Conservation (phyloP, 2,113 vertebrate species). For the Epinephelus fuscoguttatus region DNA sequence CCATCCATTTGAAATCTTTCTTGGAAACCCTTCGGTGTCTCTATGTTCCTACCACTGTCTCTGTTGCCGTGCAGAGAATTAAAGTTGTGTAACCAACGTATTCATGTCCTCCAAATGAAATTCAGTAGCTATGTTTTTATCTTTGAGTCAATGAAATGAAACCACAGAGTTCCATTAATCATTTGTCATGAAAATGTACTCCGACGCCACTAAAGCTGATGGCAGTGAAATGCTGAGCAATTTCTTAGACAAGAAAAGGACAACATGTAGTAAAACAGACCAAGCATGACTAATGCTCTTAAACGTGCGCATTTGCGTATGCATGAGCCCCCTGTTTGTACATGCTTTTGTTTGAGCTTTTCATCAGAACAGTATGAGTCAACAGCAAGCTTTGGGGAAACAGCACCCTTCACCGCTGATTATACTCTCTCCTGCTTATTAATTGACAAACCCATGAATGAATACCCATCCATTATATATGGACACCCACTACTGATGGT, state of each 20-base stretch:
- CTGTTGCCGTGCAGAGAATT: background rate
- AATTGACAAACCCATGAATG: constrained; percentile 70
- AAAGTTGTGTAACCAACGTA: background rate
- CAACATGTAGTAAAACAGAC: background rate
- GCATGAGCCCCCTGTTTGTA: background rate
- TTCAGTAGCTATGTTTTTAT: background rate
- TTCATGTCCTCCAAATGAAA: background rate
- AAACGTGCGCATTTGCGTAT: background rate
- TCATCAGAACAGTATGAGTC: constrained; percentile 54
- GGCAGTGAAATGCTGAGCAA: background rate
- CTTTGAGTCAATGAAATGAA: background rate
- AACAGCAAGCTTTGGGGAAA: constrained; percentile 47
- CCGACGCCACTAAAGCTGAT: background rate
- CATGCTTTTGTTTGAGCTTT: constrained; percentile 51
- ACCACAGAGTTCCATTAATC: background rate
- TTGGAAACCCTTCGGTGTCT: constrained; percentile 15
- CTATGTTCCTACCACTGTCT: background rate
- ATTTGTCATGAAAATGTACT: background rate
- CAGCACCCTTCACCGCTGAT: constrained; percentile 50
- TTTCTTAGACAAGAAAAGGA: background rate
- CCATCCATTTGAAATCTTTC: constrained; percentile 50
- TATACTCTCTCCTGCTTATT: constrained; percentile 62
- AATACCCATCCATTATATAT: constrained; percentile 61
- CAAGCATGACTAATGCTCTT: constrained; percentile 9
- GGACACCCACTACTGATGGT: constrained; percentile 60